These are phyloP conservation scores for Saccostrea echinata DNA, from an alignment of 1,140 invertebrate genomes.

Conservation along the genomic window DNA sequence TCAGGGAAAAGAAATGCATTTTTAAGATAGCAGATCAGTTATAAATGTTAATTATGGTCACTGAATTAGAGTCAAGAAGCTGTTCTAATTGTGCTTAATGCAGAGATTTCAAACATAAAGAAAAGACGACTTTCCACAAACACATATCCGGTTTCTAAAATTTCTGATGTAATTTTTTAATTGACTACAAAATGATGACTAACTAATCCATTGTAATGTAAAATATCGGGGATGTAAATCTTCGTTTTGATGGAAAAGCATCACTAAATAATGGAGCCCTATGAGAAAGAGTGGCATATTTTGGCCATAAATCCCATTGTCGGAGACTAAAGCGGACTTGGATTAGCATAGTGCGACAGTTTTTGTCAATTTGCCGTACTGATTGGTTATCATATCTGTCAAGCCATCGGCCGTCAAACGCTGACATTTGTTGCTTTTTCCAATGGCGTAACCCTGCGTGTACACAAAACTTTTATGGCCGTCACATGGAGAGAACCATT, in stretches of 20 bases:
- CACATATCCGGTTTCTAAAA: background rate
- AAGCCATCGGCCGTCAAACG: background rate
- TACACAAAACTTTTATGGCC: background rate
- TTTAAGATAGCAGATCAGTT: background rate
- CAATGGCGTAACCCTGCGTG: background rate
- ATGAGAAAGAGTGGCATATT: background rate
- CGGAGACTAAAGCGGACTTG: background rate
- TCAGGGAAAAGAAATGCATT: background rate
- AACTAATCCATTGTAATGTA: constrained; percentile 1
- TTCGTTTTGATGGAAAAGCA: background rate
- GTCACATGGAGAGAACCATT: background rate
- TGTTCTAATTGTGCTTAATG: background rate
- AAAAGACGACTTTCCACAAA: background rate
- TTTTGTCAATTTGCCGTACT: constrained; percentile 22
- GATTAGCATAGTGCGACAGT: background rate
- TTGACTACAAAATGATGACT: constrained; percentile 27
- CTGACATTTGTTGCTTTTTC: constrained; percentile 21
- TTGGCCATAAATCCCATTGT: constrained; percentile 8
- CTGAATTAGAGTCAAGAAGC: background rate
- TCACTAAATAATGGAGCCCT: background rate
- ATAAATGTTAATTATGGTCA: background rate
- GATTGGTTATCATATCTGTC: constrained; percentile 34
- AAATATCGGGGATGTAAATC: constrained; percentile 24
- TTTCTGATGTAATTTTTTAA: constrained; percentile 23
- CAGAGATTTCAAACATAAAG: constrained; percentile 10